Evolutionary conservation across 2,888 invertebrate genomes (phyloP).

Genomic region (Drosophila kambysellisi): DNA sequence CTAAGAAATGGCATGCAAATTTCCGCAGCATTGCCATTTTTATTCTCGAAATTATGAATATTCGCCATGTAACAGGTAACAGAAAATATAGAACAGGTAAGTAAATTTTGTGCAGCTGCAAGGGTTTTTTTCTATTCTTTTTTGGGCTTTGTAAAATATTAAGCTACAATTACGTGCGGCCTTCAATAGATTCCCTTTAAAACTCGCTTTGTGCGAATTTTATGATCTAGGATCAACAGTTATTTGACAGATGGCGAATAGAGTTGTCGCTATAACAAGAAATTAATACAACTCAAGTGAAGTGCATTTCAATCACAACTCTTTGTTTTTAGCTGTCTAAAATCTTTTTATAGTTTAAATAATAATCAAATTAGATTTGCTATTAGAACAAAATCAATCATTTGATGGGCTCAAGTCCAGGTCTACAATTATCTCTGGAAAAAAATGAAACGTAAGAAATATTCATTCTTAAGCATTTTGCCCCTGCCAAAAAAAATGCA

Average conservation of each 20-base stretch:
- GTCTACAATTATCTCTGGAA: neutral
- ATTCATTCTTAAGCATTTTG: conserved; percentile 8
- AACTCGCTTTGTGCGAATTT: conserved; percentile 12
- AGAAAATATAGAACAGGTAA: conserved; percentile 17
- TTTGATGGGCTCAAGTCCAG: neutral
- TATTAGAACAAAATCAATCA: neutral
- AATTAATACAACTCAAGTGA: neutral
- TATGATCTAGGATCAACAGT: conserved; percentile 53
- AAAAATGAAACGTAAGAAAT: neutral
- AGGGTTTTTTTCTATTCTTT: conserved; percentile 3
- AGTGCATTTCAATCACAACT: neutral
- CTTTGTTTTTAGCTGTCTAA: neutral
- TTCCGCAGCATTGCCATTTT: conserved; percentile 8
- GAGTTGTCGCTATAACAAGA: conserved; percentile 15
- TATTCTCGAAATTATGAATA: conserved; percentile 15
- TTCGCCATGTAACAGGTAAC: conserved; percentile 33
- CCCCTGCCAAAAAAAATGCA: neutral
- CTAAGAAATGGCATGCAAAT: conserved; percentile 23
- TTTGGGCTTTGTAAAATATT: conserved; percentile 5
- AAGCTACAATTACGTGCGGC: conserved; percentile 7
- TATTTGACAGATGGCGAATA: conserved; percentile 40
- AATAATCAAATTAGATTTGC: conserved; percentile 1
- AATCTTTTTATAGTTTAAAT: neutral
- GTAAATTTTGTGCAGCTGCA: conserved; percentile 25
- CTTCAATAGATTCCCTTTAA: conserved; percentile 6